Evolutionary conservation across 2,113 vertebrate species (phyloP), one percentile per base, ranked within the genome.

Genomic region (Hippoglossus stenolepis): DNA sequence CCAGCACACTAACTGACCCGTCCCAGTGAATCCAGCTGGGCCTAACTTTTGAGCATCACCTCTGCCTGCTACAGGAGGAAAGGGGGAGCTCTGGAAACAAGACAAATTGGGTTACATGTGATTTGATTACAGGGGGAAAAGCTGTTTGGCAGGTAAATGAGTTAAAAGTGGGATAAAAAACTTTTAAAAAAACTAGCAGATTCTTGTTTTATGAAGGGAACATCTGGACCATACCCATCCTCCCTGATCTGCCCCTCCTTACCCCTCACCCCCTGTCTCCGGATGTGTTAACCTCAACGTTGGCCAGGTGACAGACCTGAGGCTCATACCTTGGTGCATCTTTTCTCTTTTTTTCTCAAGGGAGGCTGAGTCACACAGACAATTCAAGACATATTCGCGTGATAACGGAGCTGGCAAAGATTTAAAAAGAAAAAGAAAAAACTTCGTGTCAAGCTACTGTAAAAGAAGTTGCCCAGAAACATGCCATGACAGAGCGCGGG

Each of bases 381-480:
- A 38, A 65, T 28, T 73, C 56, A 72, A 72, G 17, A n/a, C 51
- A n/a, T 53, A 24, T 57, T 57, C 51, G 51, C 18, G 51, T 54
- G 51, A 54, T 54, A 54, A 54, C 51, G 51, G 51, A 20, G 51
- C 20, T n/a, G 51, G 51, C 51, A 54, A n/a, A 54, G 18, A 54
- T 43, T 43, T 40, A 2, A 53, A 51, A 51, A 51, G 20, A 18
- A 24, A 23, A 23, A 10, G 11, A 56, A 21, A 73, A 63, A 80
- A 72, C 40, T 26, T 65, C 65, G 76, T 76, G 79, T 84, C 78
- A 89, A 72, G 84, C 87, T 86, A 86, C 89, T 88, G 87, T 82
- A 82, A 77, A 83, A 51, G 8, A 86, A 83, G 83, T 83, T 81
- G 82, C 85, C 90, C 79, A 64, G 70, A 78, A 83, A 91, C 89